phyloP scores from a whole-genome alignment of 2,113 vertebrate species.

The Rhegmatorhina hoffmannsi region DNA sequence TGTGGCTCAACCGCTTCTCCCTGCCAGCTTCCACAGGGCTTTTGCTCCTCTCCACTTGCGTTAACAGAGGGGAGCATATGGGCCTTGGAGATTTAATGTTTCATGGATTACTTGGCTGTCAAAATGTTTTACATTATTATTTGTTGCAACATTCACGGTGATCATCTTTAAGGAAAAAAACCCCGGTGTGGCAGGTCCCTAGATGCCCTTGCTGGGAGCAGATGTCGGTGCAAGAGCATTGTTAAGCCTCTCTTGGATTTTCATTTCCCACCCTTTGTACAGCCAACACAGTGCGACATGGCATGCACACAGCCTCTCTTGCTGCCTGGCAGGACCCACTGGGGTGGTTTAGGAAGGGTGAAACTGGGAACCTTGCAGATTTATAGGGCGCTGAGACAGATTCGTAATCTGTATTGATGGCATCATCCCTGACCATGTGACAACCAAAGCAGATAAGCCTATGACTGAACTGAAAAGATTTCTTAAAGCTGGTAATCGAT shows the following conservation, averaged over 20 bases:
- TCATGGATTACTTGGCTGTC: constrained; percentile 78
- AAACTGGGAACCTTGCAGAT: constrained; percentile 36
- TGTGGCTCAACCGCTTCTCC: not conserved
- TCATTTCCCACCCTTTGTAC: constrained; percentile 23
- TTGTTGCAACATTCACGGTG: constrained; percentile 72
- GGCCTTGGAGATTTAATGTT: constrained; percentile 71
- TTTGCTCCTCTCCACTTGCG: constrained; percentile 28
- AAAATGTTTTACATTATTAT: constrained; percentile 75
- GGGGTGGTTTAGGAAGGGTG: not conserved
- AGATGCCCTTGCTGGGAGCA: constrained; percentile 71
- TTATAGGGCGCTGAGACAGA: constrained; percentile 12
- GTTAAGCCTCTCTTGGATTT: constrained; percentile 64
- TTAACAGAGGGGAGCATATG: constrained; percentile 62
- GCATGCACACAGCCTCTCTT: not conserved
- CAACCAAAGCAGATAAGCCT: constrained; percentile 57
- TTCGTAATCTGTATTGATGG: constrained; percentile 50
- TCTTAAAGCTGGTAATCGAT: constrained; percentile 67
- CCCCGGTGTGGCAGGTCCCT: constrained; percentile 68
- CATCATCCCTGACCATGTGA: constrained; percentile 45
- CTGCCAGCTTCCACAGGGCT: not conserved
- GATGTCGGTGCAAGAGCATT: constrained; percentile 65
- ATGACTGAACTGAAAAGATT: constrained; percentile 59
- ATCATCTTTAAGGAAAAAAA: constrained; percentile 77
- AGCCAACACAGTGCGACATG: not conserved
- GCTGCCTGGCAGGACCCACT: not conserved